These are phyloP conservation scores for Xyrauchen texanus DNA, from an alignment of 2,113 vertebrate genomes.

Conservation along the genomic window DNA sequence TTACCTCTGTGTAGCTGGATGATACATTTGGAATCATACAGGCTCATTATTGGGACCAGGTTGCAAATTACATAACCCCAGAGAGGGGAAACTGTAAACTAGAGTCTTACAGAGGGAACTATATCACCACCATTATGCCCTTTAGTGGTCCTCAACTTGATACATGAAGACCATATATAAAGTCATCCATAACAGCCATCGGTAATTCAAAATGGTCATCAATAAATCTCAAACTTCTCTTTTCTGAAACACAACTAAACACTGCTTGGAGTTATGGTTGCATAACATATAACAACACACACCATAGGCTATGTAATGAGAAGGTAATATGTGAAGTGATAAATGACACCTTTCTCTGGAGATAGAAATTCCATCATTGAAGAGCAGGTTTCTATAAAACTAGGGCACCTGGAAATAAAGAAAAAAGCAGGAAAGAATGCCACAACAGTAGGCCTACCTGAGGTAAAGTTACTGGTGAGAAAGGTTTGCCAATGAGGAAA, in stretches of 20 bases:
- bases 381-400: constrained; percentile 31
- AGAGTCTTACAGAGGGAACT: neutral
- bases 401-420: constrained; percentile 12
- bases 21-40: too few relatives aligned
- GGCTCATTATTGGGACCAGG: too few relatives aligned
- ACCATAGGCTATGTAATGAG: neutral
- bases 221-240: neutral
- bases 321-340: constrained; percentile 6
- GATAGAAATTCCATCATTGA: constrained; percentile 22
- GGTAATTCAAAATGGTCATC: neutral
- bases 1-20: too few relatives aligned
- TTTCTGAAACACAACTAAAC: neutral
- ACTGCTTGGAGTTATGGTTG: too few relatives aligned
- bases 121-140: neutral
- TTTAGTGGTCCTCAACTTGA: neutral
- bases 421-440: constrained; percentile 18
- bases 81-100: neutral
- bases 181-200: neutral
- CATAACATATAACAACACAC: too few relatives aligned
- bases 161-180: neutral
- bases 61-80: neutral
- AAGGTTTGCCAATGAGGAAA: constrained; percentile 2
- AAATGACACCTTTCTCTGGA: constrained; percentile 24
- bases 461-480: constrained; percentile 15
- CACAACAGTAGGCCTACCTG: neutral